phyloP scores from a whole-genome alignment of 2,888 invertebrate species.

The Blomia tropicalis region DNA sequence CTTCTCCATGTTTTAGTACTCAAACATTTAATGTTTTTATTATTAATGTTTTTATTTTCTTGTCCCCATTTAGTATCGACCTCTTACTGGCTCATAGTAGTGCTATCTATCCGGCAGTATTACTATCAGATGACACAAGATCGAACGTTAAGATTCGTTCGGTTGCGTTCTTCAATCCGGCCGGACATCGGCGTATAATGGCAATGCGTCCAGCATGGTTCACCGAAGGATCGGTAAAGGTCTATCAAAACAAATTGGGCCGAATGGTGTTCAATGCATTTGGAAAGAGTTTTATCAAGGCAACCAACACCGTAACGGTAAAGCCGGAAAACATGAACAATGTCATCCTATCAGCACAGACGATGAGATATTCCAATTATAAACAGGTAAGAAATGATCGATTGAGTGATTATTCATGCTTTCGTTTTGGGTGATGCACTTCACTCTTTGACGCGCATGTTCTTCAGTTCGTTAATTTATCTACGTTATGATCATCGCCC shows the following conservation, averaged over 20 bases:
- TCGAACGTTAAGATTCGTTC: conserved; percentile 21
- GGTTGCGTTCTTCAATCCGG: conserved; percentile 28
- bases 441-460: too few species aligned
- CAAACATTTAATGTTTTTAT: neutral
- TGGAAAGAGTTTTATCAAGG: conserved; percentile 24
- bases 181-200: conserved; percentile 22
- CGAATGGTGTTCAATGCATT: conserved; percentile 19
- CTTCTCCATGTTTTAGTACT: neutral
- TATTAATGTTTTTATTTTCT: neutral
- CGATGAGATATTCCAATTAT: conserved; percentile 25
- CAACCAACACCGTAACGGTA: conserved; percentile 24
- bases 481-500: neutral
- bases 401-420: neutral
- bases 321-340: conserved; percentile 26
- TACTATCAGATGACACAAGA: conserved; percentile 22
- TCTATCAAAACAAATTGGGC: conserved; percentile 23
- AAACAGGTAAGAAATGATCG: conserved; percentile 22
- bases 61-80: conserved; percentile 25
- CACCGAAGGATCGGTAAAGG: conserved; percentile 12
- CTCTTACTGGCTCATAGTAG: conserved; percentile 27
- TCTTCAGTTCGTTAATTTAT: conserved; percentile 1
- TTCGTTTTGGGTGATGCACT: too few species aligned
- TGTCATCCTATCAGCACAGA: conserved; percentile 28
- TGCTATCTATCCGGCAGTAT: conserved; percentile 27
- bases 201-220: conserved; percentile 21